phyloP scores from a whole-genome alignment of 2,113 vertebrate species.

The Bostrychus sinensis region DNA sequence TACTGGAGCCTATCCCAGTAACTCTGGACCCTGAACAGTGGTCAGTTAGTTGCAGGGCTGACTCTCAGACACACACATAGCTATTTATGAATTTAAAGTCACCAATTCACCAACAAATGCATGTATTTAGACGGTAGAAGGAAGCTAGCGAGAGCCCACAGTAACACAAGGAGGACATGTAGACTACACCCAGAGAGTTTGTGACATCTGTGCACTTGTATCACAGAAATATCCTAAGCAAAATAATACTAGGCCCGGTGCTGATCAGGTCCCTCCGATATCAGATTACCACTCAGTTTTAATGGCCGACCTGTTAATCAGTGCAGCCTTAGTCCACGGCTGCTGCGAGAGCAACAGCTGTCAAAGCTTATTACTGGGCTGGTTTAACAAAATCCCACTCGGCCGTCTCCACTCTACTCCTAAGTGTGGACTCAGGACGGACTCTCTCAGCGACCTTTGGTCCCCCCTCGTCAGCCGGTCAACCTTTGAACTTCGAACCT shows the following conservation, averaged over 20 bases:
- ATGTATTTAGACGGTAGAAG: too few relatives aligned
- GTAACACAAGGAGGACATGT: too few relatives aligned
- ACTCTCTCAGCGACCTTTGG: constrained; percentile 45
- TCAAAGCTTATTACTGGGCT: constrained; percentile 55
- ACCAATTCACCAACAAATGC: too few relatives aligned
- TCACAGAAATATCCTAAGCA: constrained; percentile 3
- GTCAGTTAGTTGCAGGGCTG: too few relatives aligned
- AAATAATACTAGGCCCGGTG: not conserved
- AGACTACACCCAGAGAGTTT: too few relatives aligned
- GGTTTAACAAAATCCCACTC: constrained; percentile 34
- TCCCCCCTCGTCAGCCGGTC: constrained; percentile 46
- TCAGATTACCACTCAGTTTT: constrained; percentile 25
- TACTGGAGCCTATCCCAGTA: too few relatives aligned
- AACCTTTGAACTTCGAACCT: constrained; percentile 61
- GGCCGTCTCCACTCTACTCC: constrained; percentile 18
- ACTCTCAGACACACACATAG: too few relatives aligned
- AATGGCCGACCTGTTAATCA: constrained; percentile 54
- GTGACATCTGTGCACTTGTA: too few relatives aligned
- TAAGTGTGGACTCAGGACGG: constrained; percentile 13
- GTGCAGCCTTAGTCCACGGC: constrained; percentile 36
- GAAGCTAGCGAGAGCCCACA: too few relatives aligned
- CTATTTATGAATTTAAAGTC: too few relatives aligned
- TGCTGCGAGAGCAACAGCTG: constrained; percentile 67
- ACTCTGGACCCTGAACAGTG: too few relatives aligned
- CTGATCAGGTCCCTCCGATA: constrained; percentile 19